Conservation (phyloP, 2,888 invertebrate species). For the Ypsolopha sequella region DNA sequence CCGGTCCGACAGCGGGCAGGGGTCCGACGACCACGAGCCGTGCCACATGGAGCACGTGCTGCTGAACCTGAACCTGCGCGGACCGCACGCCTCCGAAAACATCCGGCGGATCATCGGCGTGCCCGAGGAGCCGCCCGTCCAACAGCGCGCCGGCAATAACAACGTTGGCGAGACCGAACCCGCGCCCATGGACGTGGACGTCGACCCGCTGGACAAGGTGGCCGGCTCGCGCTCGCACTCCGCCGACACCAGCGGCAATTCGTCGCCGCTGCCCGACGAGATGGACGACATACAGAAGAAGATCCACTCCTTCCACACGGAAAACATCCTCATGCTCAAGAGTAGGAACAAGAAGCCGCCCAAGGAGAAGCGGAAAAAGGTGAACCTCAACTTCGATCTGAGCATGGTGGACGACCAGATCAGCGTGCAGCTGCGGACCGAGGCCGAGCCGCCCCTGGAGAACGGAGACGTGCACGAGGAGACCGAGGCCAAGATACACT, state of each 20-base stretch:
- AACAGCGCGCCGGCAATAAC: slow-evolving; percentile 43
- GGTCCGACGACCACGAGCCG: slow-evolving; percentile 44
- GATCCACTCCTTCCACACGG: slow-evolving; percentile 73
- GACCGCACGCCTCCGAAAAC: slow-evolving; percentile 47
- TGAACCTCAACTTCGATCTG: slow-evolving; percentile 65
- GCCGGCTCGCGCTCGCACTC: slow-evolving; percentile 40
- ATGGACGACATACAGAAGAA: slow-evolving; percentile 74
- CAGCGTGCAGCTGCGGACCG: slow-evolving; percentile 58
- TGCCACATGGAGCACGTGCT: slow-evolving; percentile 50
- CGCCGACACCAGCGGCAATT: slow-evolving; percentile 61
- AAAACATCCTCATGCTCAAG: slow-evolving; percentile 72
- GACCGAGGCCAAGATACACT: slow-evolving; percentile 34
- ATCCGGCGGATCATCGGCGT: slow-evolving; percentile 58
- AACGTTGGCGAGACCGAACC: slow-evolving; percentile 33
- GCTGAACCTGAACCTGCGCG: slow-evolving; percentile 46
- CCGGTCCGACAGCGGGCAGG: slow-evolving; percentile 58
- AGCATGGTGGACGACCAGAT: slow-evolving; percentile 66
- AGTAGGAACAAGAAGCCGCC: slow-evolving; percentile 71
- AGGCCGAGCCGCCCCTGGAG: slow-evolving; percentile 37
- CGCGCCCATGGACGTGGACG: slow-evolving; percentile 35
- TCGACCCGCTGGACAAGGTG: slow-evolving; percentile 46
- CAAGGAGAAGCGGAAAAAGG: slow-evolving; percentile 65
- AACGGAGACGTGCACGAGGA: slow-evolving; percentile 54
- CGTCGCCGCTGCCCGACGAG: slow-evolving; percentile 64
- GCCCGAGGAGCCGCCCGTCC: slow-evolving; percentile 45